Evolutionary conservation across 2,888 invertebrate species (phyloP).

Genomic region (Clunio marinus): DNA sequence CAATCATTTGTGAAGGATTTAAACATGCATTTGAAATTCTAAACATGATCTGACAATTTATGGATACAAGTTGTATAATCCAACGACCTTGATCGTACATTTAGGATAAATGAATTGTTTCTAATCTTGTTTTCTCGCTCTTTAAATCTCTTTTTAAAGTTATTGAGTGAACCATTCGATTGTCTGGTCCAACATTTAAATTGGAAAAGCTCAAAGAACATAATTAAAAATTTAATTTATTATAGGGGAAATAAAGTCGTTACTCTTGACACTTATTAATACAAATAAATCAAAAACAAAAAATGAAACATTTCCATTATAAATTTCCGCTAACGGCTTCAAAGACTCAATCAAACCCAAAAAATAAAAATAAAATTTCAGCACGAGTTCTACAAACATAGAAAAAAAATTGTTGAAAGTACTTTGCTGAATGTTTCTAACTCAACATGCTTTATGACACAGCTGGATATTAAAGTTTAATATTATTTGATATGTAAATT

Average conservation of each 20-base stretch:
- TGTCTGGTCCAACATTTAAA: not conserved
- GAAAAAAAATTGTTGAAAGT: not conserved
- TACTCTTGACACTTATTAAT: conserved; percentile 3
- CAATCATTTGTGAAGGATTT: not conserved
- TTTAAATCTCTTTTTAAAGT: no score
- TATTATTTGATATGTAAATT: not conserved
- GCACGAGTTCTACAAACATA: not conserved
- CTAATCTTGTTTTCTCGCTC: no score
- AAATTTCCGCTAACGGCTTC: conserved; percentile 21
- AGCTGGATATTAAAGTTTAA: not conserved
- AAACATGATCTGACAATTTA: not conserved
- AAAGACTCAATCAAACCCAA: conserved; percentile 4
- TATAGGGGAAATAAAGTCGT: not conserved
- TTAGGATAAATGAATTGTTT: no score
- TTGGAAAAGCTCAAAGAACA: not conserved
- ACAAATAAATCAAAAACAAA: conserved; percentile 20
- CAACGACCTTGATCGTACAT: no score
- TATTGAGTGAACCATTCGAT: no score
- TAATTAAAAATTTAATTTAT: not conserved
- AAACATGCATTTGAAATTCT: not conserved
- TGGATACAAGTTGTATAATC: no score
- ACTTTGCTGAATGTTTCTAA: not conserved
- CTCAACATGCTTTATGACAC: not conserved
- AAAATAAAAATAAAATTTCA: not conserved
- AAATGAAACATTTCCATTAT: conserved; percentile 1